A percentile compares a stretch with the other conserved stretches of the same genome.
Evolutionary conservation across 2,888 invertebrate species (phyloP).

Genomic region (Drosophila subsilvestris): DNA sequence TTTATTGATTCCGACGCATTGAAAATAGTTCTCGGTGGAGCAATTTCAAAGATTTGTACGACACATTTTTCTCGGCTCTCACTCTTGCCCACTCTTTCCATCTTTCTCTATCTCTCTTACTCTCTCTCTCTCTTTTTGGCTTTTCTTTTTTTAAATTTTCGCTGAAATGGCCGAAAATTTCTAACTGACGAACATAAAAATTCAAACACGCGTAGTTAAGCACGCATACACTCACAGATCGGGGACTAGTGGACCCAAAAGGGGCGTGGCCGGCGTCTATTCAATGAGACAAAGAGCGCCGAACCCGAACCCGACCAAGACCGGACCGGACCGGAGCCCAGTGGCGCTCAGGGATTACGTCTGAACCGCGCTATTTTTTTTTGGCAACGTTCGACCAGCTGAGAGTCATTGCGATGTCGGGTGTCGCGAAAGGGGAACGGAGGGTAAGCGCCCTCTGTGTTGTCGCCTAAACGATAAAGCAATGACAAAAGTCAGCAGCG

Average conservation of each 20-base stretch:
- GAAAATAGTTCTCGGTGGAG: slow-evolving; percentile 82
- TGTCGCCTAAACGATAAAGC: slow-evolving; percentile 77
- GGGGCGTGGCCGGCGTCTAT: slow-evolving; percentile 66
- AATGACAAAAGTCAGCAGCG: slow-evolving; percentile 77
- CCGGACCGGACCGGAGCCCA: slow-evolving; percentile 13
- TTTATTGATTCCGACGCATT: slow-evolving; percentile 82
- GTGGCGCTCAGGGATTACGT: slow-evolving; percentile 48
- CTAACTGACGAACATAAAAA: slow-evolving; percentile 54
- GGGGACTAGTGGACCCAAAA: slow-evolving; percentile 12
- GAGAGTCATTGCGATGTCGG: not conserved
- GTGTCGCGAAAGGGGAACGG: not conserved
- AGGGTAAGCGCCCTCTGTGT: slow-evolving; percentile 35
- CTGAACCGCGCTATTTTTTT: slow-evolving; percentile 50
- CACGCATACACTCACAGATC: slow-evolving; percentile 19
- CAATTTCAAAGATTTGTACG: slow-evolving; percentile 81
- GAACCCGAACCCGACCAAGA: slow-evolving; percentile 11
- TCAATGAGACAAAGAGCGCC: slow-evolving; percentile 76
- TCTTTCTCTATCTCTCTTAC: slow-evolving; percentile 9
- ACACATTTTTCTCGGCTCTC: slow-evolving; percentile 54
- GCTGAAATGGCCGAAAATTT: slow-evolving; percentile 60
- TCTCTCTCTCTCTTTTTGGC: slow-evolving; percentile 28
- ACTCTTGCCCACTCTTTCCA: slow-evolving; percentile 4
- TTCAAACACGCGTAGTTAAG: slow-evolving; percentile 37
- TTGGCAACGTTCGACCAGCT: slow-evolving; percentile 40
- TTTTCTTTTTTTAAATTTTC: slow-evolving; percentile 61